These are phyloP conservation scores for Amphiura filiformis DNA, from an alignment of 35 echinoderm and acorn worm species.

Conservation along the genomic window DNA sequence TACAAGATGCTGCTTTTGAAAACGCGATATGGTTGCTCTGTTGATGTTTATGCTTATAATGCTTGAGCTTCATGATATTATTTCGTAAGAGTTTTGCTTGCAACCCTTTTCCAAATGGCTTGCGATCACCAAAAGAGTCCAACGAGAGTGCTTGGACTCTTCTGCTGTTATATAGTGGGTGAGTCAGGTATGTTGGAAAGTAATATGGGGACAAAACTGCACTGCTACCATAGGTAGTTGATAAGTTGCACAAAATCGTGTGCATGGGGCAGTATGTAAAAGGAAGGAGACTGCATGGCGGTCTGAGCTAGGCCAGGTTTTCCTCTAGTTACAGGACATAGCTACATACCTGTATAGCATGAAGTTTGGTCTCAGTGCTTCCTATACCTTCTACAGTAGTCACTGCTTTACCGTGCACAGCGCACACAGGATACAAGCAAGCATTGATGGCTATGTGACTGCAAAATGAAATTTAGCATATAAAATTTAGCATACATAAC, in stretches of 20 bases:
- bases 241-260: not conserved
- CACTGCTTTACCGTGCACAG: not conserved
- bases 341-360: not conserved
- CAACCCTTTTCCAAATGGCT: too few relatives aligned
- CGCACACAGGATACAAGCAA: too few relatives aligned
- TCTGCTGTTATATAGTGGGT: not conserved
- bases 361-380: too few relatives aligned
- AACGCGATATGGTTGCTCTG: too few relatives aligned
- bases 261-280: not conserved
- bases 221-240: too few relatives aligned
- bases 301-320: too few relatives aligned
- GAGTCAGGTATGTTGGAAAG: not conserved
- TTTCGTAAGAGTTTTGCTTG: too few relatives aligned
- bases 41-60: too few relatives aligned
- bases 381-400: not conserved
- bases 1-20: too few relatives aligned
- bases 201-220: not conserved
- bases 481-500: not conserved
- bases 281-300: not conserved
- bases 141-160: too few relatives aligned
- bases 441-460: not conserved
- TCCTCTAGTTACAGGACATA: not conserved
- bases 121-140: too few relatives aligned
- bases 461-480: not conserved
- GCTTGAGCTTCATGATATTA: too few relatives aligned